These are phyloP conservation scores for Drosophila silvestris DNA, from an alignment of 2,888 invertebrate genomes.

Conservation along the genomic window DNA sequence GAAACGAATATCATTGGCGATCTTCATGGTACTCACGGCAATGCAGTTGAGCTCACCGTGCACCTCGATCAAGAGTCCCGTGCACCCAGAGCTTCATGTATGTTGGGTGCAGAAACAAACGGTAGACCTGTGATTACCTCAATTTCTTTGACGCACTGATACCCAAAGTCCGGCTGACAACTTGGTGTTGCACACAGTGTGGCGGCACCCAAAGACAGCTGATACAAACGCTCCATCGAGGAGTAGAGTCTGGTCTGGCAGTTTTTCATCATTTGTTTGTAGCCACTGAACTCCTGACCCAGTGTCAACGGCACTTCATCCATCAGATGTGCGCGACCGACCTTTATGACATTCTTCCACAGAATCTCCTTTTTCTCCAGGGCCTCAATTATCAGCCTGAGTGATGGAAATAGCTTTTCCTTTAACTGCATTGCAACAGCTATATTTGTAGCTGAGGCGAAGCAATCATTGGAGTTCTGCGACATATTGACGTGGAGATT, in stretches of 20 bases:
- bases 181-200: conserved; percentile 99
- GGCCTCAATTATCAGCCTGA: conserved; percentile 89
- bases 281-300: conserved; percentile 98
- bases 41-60: conserved; percentile 96
- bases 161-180: conserved; percentile 93
- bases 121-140: conserved; percentile 93
- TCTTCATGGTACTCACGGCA: conserved; percentile 97
- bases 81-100: conserved; percentile 98
- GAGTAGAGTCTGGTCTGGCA: conserved; percentile 92
- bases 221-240: conserved; percentile 93
- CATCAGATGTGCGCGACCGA: conserved; percentile 93
- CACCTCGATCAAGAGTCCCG: conserved; percentile 98
- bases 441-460: conserved; percentile 99
- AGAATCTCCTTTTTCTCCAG: conserved; percentile 91
- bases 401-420: conserved; percentile 91
- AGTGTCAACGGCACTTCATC: conserved; percentile 97
- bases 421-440: conserved; percentile 95
- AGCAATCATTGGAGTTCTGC: conserved; percentile 98
- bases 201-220: conserved; percentile 97
- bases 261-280: conserved; percentile 92
- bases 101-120: conserved; percentile 96
- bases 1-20: conserved; percentile 95
- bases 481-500: conserved; percentile 99
- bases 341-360: conserved; percentile 96
- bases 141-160: conserved; percentile 93